Evolutionary conservation across 1,140 invertebrate genomes (phyloP), one percentile per base, ranked within the genome.

Genomic region (Ceratosolen fusciceps): DNA sequence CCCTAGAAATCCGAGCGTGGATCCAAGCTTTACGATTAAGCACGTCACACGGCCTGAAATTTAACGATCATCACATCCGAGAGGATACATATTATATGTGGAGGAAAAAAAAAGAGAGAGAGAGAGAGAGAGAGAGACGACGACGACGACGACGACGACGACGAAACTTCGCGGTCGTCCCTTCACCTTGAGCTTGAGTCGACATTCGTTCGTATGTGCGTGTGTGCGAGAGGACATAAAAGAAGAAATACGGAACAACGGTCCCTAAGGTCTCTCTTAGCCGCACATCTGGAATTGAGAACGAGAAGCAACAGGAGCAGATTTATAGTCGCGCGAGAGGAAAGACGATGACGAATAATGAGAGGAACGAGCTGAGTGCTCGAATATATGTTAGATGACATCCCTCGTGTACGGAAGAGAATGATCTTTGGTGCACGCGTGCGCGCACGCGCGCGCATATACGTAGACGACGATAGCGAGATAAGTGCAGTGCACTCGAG

Each of bases 261-360:
- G 31, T n/a, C 60, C 60, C 60, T 65, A 65, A 34, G 39, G 24
- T 24, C n/a, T 47, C 31, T 52, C 39, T n/a, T n/a, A 43, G 14
- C 14, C 9, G 52, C n/a, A 76, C 60, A 76, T 77, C 74, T 75
- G 74, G 74, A 21, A 37, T 34, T 37, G 37, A 58, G 52, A 80
- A n/a, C 1, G 54, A 78, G 77, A 58, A 75, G 60, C 12, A 54
- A 24, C 37, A 54, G 43, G 9, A 14, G 70, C 52, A 79, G 82
- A 84, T 84, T 84, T 83, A 84, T 83, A 77, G 80, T 71, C 26
- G 74, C 29, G 71, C 67, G 29, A 67, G 71, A 79, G 70, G 62
- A 71, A 49, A 82, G 83, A 83, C 73, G 83, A 84, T 83, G 83
- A 83, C 82, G 82, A 84, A 83, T 84, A 83, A 84, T 83, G 79